phyloP scores from a whole-genome alignment of 2,797 vertebrate genomes.

The Labroides dimidiatus region DNA sequence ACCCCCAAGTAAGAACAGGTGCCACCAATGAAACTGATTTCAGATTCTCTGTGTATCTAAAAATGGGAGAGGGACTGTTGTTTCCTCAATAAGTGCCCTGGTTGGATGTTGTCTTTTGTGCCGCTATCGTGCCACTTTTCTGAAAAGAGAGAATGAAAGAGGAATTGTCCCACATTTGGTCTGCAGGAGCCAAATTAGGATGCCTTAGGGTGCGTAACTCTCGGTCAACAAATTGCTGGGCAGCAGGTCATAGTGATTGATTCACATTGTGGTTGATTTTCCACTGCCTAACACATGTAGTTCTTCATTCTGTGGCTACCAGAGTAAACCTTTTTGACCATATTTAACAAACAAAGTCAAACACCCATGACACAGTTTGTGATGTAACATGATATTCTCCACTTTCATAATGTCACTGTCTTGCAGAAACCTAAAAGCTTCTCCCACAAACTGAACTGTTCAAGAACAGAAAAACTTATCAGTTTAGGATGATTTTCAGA shows the following conservation, averaged over 20 bases:
- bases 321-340: slow-evolving; percentile 43
- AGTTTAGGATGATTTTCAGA: background rate
- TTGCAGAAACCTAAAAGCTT: slow-evolving; percentile 12
- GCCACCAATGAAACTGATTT: slow-evolving; percentile 80
- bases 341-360: slow-evolving; percentile 59
- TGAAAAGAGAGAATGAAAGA: slow-evolving; percentile 75
- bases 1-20: slow-evolving; percentile 89
- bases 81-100: slow-evolving; percentile 71
- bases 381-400: slow-evolving; percentile 39
- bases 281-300: slow-evolving; percentile 31
- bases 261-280: slow-evolving; percentile 39
- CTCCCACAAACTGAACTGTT: slow-evolving; percentile 9
- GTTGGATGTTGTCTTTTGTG: slow-evolving; percentile 73
- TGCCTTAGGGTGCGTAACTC: slow-evolving; percentile 57
- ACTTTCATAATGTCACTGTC: slow-evolving; percentile 24
- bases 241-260: slow-evolving; percentile 39
- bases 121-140: slow-evolving; percentile 77
- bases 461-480: background rate
- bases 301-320: slow-evolving; percentile 29
- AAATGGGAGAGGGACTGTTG: slow-evolving; percentile 43
- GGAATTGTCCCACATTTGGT: slow-evolving; percentile 74
- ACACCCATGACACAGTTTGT: slow-evolving; percentile 42
- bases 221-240: slow-evolving; percentile 37
- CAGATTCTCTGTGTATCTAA: slow-evolving; percentile 68
- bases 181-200: slow-evolving; percentile 69